Base-by-base conservation (phyloP, 2,888 invertebrate species). In the Metellina segmentata region DNA sequence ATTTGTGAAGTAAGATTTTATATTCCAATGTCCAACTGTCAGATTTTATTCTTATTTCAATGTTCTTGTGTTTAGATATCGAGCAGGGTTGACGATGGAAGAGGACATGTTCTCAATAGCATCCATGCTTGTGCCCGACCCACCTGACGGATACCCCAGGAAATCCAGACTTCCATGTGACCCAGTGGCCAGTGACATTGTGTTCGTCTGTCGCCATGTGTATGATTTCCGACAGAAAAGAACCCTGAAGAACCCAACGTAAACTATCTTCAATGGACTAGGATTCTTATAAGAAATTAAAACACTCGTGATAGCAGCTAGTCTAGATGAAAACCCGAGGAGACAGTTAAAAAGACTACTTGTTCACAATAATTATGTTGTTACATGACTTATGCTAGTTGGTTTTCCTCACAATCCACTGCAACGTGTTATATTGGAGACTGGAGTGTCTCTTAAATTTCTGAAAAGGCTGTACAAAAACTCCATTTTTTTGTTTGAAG, bases 161-260 rank as follows among this genome's bases (percentile, higher is more conserved):
- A 86, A 90, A 52, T 78, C 92, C 77, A 93, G 94, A 72, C 94
- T 95, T 89, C 96, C 97, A 94, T 96, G 97, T 95, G 95, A 97
- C 95, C 95, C 96, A 95, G 95, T 96, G 94, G 95, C 96, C 91
- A 96, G 97, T 81, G 98, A 98, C 94, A 97, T 98, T 95, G 97
- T 99, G 75, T 97, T 99, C 95, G 98, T 98, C 96, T 99, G 99
- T 95, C 97, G 98, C 79, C 97, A 98, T 94, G 97, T 99, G 92
- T 99, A 99, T 96, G 99, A 99, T 95, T 98, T 98, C 96, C 96
- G 98, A 94, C 97, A 98, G 94, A 98, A 98, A 95, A 96, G 97
- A 94, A 96, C 97, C 75, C 72, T 93, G n/a, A 93, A 93, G 61
- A 93, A 93, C 52, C 93, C 93, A 19, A 72, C 92, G 51, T 92